Conservation (phyloP, 2,113 vertebrate species). For the Plecotus auritus region DNA sequence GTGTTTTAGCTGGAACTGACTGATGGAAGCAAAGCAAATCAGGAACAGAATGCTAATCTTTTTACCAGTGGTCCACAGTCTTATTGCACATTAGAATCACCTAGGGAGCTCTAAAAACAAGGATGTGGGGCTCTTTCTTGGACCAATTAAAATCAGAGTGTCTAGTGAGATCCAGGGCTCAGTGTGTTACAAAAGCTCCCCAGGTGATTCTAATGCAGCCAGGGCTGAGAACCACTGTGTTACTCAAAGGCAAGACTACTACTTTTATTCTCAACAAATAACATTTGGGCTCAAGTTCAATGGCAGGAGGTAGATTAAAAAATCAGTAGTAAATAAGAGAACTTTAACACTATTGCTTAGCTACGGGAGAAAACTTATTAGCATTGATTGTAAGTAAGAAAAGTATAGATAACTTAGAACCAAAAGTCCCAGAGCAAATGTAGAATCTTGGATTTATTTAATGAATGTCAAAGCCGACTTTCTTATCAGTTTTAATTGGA, state of each 20-base stretch:
- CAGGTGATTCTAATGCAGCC: not conserved
- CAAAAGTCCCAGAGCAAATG: constrained; percentile 48
- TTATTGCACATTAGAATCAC: not conserved
- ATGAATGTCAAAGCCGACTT: constrained; percentile 57
- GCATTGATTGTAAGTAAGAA: constrained; percentile 47
- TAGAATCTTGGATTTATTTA: constrained; percentile 59
- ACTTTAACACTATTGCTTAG: not conserved
- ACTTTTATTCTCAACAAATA: constrained; percentile 4
- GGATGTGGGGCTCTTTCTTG: not conserved
- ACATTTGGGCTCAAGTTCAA: constrained; percentile 17
- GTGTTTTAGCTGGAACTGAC: not conserved
- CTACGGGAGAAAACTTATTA: constrained; percentile 58
- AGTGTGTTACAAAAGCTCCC: not conserved
- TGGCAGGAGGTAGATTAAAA: constrained; percentile 5
- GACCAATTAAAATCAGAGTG: not conserved
- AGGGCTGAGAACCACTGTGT: not conserved
- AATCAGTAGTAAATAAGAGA: not conserved
- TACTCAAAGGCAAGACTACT: not conserved
- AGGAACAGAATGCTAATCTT: not conserved
- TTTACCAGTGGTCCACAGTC: not conserved
- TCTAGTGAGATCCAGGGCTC: not conserved
- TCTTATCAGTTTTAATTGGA: constrained; percentile 67
- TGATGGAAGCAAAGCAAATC: not conserved
- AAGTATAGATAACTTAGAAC: constrained; percentile 66
- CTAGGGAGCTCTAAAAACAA: not conserved